Percentiles rank a stretch among this genome's conserved stretches.
Conservation (phyloP, 2,888 invertebrate genomes). For the Cylloceria caligata region DNA sequence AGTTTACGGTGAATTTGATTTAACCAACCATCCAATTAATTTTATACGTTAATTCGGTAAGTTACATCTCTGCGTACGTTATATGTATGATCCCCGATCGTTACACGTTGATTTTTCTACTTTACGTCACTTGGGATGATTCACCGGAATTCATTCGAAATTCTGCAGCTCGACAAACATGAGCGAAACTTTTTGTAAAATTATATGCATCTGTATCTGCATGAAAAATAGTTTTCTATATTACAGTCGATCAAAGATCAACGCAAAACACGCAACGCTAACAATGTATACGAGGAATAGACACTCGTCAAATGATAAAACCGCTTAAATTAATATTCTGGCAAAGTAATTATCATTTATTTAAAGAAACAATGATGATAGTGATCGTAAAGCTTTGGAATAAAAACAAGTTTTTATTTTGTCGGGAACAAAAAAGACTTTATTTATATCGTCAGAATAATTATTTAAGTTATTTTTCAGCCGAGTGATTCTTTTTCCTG, state of each 20-base stretch:
- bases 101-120: conserved; percentile 2
- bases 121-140: conserved; percentile 22
- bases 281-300: background rate
- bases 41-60: background rate
- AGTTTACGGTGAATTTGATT: conserved; percentile 46
- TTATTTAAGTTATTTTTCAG: background rate
- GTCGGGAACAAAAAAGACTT: too few species aligned
- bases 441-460: background rate
- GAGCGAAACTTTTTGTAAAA: conserved; percentile 48
- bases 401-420: background rate
- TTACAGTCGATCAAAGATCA: background rate
- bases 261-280: background rate
- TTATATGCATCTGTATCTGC: conserved; percentile 12
- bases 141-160: conserved; percentile 42
- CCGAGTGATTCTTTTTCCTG: background rate
- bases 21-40: conserved; percentile 3
- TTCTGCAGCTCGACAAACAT: conserved; percentile 52
- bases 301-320: background rate
- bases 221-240: conserved; percentile 12
- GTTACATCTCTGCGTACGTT: conserved; percentile 2
- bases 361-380: too few species aligned
- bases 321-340: background rate
- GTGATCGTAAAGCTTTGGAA: too few species aligned
- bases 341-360: background rate
- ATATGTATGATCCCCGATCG: background rate